Evolutionary conservation across 2,113 vertebrate genomes (phyloP), one percentile per base, ranked within the genome.

Genomic region (Leucoraja erinaceus): DNA sequence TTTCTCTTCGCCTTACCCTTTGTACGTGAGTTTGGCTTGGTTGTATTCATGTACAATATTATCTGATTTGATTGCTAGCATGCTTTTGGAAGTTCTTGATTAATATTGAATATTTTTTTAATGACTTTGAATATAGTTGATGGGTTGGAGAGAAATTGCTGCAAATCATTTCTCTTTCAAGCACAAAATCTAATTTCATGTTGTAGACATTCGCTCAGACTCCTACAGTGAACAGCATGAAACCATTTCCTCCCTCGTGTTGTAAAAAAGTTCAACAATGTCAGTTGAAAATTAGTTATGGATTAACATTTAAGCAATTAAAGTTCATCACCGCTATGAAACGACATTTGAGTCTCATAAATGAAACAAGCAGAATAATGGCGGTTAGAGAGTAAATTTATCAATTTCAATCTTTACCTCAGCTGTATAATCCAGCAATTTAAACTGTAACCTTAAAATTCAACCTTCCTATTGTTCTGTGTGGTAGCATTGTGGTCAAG

Each of bases 301-400:
- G 90, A 22, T 72, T 74, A 47, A 72, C 20, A 91, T 68, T 90
- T 20, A 68, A 14, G 31, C 20, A 16, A 38, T 70, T 70, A 38
- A 38, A 38, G 66, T 91, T 74, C 90, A 72, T 74, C n/a, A 10
- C 5, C n/a, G 9, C 66, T 33, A 54, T 72, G 38, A 74, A 91
- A 91, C 88, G 54, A 10, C 88, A 91, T 66, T 91, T 91, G 20
- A 47, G 14, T 72, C 38, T 91, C n/a, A 11, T 74, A 38, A 91
- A 74, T 91, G 28, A 8, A 54, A 10, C 68, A 63, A 88, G 12
- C n/a, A 90, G 68, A 90, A 90, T 68, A 70, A 68, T 70, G 63
- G 11, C 16, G 22, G 31, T 47, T 25, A 66, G 10, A 5, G n/a
- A 72, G 88, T 22, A 70, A 72, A 10, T 91, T 25, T 25, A 72